phyloP scores from a whole-genome alignment of 2,888 invertebrate genomes.

The Trichogramma evanescens region DNA sequence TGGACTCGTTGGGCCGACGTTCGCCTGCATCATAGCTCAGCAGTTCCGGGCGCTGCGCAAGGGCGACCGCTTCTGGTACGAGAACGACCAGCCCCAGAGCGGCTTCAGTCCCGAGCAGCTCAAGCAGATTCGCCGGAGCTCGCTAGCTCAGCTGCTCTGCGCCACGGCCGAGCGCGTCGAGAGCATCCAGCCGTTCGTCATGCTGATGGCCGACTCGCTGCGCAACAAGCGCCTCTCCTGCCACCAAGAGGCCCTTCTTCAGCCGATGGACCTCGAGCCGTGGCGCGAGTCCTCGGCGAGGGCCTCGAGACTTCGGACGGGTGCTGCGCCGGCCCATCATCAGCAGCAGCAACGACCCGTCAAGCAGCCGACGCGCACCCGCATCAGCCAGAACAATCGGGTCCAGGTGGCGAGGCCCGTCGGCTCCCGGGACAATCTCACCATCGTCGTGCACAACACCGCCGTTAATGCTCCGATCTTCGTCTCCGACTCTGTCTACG shows the following conservation, averaged over 20 bases:
- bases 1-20: slow-evolving; percentile 78
- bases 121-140: slow-evolving; percentile 63
- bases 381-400: slow-evolving; percentile 37
- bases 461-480: slow-evolving; percentile 40
- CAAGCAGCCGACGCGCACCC: slow-evolving; percentile 27
- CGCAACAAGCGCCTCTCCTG: slow-evolving; percentile 58
- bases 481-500: slow-evolving; percentile 35
- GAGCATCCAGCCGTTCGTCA: slow-evolving; percentile 65
- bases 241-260: slow-evolving; percentile 48
- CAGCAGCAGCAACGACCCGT: neutral
- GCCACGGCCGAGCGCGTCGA: slow-evolving; percentile 60
- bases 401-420: slow-evolving; percentile 34
- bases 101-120: slow-evolving; percentile 72
- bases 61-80: slow-evolving; percentile 74
- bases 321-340: neutral
- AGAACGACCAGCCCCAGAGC: slow-evolving; percentile 67
- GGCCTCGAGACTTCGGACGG: neutral
- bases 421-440: slow-evolving; percentile 35
- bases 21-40: slow-evolving; percentile 81
- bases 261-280: slow-evolving; percentile 56
- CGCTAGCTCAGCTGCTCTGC: slow-evolving; percentile 67
- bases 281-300: slow-evolving; percentile 51
- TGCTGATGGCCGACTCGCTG: slow-evolving; percentile 56
- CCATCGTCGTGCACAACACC: slow-evolving; percentile 39
- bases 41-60: slow-evolving; percentile 73